Conservation (phyloP, 1,140 invertebrate genomes). For the Zaprionus ornatus region DNA sequence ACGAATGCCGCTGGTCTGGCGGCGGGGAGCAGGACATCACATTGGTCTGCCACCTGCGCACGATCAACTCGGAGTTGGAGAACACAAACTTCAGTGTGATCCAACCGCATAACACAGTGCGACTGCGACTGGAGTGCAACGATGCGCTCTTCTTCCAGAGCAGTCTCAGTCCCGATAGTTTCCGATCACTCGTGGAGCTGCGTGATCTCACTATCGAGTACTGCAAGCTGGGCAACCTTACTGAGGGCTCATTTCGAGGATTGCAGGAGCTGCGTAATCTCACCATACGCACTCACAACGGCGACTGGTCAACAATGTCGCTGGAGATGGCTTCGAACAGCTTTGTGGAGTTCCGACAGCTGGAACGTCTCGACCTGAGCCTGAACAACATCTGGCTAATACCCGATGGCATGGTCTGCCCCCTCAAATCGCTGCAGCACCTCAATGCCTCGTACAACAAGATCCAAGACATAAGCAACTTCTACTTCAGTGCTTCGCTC, state of each 20-base stretch:
- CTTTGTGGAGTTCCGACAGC: conserved; percentile 89
- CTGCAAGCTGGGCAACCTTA: conserved; percentile 95
- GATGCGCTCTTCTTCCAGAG: conserved; percentile 94
- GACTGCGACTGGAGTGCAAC: conserved; percentile 92
- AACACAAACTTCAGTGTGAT: conserved; percentile 95
- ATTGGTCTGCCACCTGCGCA: conserved; percentile 91
- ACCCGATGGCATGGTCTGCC: conserved; percentile 92
- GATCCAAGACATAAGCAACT: conserved; percentile 90
- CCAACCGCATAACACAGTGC: conserved; percentile 93
- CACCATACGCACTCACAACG: conserved; percentile 94
- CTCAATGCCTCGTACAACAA: conserved; percentile 93
- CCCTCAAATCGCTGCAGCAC: conserved; percentile 89
- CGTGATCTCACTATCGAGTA: conserved; percentile 93
- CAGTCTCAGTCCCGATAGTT: conserved; percentile 92
- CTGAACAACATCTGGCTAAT: conserved; percentile 94
- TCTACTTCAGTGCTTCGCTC: conserved; percentile 89
- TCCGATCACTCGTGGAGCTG: conserved; percentile 91
- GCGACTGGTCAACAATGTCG: conserved; percentile 93
- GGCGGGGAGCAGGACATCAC: conserved; percentile 88
- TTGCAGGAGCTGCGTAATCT: conserved; percentile 92
- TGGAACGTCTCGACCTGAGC: conserved; percentile 92
- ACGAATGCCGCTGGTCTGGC: conserved; percentile 93
- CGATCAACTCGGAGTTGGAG: conserved; percentile 94
- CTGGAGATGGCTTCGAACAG: conserved; percentile 90
- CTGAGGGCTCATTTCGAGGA: conserved; percentile 92